These are phyloP conservation scores for Ptiloglossa arizonensis DNA, from an alignment of 1,140 invertebrate genomes.

Conservation along the genomic window DNA sequence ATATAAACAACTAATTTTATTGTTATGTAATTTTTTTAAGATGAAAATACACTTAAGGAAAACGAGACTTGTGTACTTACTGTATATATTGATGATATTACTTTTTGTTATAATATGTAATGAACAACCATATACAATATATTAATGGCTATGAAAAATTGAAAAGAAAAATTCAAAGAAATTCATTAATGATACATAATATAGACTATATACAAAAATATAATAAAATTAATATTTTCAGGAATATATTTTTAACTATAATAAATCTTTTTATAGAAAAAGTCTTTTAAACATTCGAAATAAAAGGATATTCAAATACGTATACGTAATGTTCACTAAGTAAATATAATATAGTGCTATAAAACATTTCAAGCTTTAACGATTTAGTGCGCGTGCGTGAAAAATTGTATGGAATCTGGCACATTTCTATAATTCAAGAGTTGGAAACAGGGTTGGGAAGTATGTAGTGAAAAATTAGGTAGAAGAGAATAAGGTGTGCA, in stretches of 20 bases:
- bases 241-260: neutral
- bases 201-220: no score
- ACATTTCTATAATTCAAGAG: conserved; percentile 39
- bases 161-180: neutral
- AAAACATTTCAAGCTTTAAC: neutral
- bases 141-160: neutral
- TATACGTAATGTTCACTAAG: neutral
- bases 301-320: neutral
- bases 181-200: neutral
- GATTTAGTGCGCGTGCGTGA: conserved; percentile 33
- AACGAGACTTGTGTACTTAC: neutral
- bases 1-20: no score
- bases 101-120: neutral
- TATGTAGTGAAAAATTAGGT: neutral
- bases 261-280: neutral
- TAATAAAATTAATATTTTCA: neutral
- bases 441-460: conserved; percentile 25
- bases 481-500: conserved; percentile 6
- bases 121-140: no score
- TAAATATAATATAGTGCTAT: neutral
- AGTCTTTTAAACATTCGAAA: neutral
- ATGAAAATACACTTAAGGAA: neutral
- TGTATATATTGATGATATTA: conserved; percentile 10
- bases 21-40: neutral
- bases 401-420: conserved; percentile 38